phyloP scores from a whole-genome alignment of 2,888 invertebrate species.

The Meta bourneti region DNA sequence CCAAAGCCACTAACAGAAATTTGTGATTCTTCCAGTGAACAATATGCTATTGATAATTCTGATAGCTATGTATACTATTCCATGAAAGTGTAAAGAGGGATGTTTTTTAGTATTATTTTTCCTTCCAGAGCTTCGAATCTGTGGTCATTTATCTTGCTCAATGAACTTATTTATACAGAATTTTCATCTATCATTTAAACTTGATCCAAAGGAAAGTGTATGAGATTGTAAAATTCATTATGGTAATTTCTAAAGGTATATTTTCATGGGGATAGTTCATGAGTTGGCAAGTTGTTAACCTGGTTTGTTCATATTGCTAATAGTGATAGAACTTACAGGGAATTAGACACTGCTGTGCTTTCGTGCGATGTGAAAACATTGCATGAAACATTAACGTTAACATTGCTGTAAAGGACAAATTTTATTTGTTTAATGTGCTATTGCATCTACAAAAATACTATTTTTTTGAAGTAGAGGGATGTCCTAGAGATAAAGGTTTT shows the following conservation, averaged over 20 bases:
- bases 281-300: too few relatives aligned
- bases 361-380: too few relatives aligned
- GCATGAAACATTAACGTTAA: too few relatives aligned
- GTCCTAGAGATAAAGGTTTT: too few relatives aligned
- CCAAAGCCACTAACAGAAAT: constrained; percentile 28
- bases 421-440: too few relatives aligned
- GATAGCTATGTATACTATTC: constrained; percentile 67
- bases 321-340: too few relatives aligned
- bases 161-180: constrained; percentile 52
- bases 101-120: constrained; percentile 38
- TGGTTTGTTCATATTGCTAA: too few relatives aligned
- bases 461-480: too few relatives aligned
- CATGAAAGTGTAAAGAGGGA: constrained; percentile 56
- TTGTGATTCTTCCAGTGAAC: constrained; percentile 13
- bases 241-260: background rate
- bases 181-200: background rate
- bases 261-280: too few relatives aligned
- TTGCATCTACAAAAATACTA: too few relatives aligned
- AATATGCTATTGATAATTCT: constrained; percentile 9
- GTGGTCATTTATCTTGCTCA: constrained; percentile 60
- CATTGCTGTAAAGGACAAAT: too few relatives aligned
- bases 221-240: background rate
- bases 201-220: constrained; percentile 3
- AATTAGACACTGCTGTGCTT: too few relatives aligned
- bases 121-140: constrained; percentile 44